Base-by-base conservation (phyloP, 2,797 vertebrate genomes). In the Pseudochromis fuscus region DNA sequence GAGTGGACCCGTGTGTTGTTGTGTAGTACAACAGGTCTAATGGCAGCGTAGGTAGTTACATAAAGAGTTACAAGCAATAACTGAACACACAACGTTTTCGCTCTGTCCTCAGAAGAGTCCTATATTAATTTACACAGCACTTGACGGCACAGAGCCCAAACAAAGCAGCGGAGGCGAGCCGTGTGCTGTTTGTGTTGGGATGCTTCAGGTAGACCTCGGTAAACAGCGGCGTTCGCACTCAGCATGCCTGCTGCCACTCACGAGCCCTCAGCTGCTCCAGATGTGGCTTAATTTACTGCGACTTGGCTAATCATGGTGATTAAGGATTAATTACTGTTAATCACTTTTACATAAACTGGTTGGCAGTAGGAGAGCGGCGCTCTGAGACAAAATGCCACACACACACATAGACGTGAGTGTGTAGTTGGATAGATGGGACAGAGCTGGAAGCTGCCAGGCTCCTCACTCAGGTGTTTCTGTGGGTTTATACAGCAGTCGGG, bases 301-400 rank as follows among this genome's bases (percentile, higher is more conserved):
- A 97, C 96, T 97, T 96, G 95, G 96, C 96, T 99, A 98, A 98
- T 99, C 97, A 97, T 93, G 95, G 95, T 97, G 97, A 98, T 99
- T 98, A 98, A 96, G 96, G 95, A 97, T 97, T 99, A 98, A 98
- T 98, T 97, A 96, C 95, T 96, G 95, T 97, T 98, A 97, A 98
- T 99, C 97, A 97, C 96, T 97, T 97, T 96, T 96, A 97, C 96
- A 97, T 97, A 98, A 98, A 97, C 96, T 96, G 95, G 96, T 95
- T 94, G 95, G 95, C 96, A 95, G 96, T 95, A 93, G 96, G 95
- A 96, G 96, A 96, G 95, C 94, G 85, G 88, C 87, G 94, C 95
- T 94, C 94, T 93, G 94, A 96, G 95, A 96, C n/a, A 95, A 95
- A 93, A 95, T 96, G 94, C 95, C 95, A 95, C 93, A 67, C 91